Percentiles rank a stretch among this genome's conserved stretches.
Evolutionary conservation across 1,140 invertebrate genomes (phyloP).

Genomic region (Platyscapa corneri): DNA sequence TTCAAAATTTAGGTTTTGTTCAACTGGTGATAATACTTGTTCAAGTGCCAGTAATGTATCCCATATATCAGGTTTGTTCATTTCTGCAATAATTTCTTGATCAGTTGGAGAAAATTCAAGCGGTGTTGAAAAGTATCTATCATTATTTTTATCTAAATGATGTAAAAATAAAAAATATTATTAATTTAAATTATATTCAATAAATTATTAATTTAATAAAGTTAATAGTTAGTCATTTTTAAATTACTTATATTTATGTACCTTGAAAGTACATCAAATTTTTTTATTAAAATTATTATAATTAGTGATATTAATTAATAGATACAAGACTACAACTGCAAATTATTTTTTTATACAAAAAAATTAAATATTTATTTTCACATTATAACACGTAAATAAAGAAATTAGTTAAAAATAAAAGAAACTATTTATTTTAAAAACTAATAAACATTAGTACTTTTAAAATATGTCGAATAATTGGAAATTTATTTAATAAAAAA

Average conservation of each 20-base stretch:
- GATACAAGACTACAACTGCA: no score
- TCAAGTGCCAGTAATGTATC: slow-evolving; percentile 44
- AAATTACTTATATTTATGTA: neutral
- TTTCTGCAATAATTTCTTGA: slow-evolving; percentile 29
- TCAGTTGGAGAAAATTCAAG: neutral
- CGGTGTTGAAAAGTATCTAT: slow-evolving; percentile 27
- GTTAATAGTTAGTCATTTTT: neutral
- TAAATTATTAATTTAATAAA: neutral
- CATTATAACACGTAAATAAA: no score
- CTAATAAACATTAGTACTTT: no score
- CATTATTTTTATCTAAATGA: slow-evolving; percentile 1
- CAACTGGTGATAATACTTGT: slow-evolving; percentile 43
- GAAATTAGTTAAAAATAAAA: no score
- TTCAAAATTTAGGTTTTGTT: slow-evolving; percentile 16
- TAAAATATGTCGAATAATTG: no score
- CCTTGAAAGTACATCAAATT: no score
- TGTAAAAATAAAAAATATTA: neutral
- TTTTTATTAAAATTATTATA: no score
- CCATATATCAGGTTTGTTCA: slow-evolving; percentile 47
- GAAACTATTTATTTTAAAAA: no score
- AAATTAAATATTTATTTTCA: no score
- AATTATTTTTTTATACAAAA: no score
- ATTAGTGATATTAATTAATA: no score
- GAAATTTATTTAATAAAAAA: no score
- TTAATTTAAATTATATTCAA: neutral